Evolutionary conservation across 2,888 invertebrate species (phyloP).

Genomic region (Melanophora roralis): DNA sequence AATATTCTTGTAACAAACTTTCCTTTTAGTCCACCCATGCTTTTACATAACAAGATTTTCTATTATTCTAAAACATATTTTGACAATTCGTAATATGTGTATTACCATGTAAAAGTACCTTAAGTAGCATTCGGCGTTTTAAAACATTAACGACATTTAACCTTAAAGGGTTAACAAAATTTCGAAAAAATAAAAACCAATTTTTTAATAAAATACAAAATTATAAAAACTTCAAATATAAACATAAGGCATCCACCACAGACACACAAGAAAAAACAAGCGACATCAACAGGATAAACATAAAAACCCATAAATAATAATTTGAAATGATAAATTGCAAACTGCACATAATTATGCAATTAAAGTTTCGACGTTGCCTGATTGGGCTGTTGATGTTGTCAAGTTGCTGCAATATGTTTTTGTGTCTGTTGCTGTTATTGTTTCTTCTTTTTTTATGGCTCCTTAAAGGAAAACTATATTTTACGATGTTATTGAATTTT

Average conservation of each 20-base stretch:
- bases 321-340: slow-evolving; percentile 77
- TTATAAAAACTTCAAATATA: background rate
- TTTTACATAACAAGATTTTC: too few species aligned
- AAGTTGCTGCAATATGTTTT: slow-evolving; percentile 25
- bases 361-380: slow-evolving; percentile 74
- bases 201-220: slow-evolving; percentile 8
- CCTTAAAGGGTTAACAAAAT: slow-evolving; percentile 17
- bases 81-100: too few species aligned
- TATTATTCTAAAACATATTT: too few species aligned
- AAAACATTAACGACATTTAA: too few species aligned
- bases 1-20: too few species aligned
- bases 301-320: slow-evolving; percentile 70
- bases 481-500: slow-evolving; percentile 29
- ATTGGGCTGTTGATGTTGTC: slow-evolving; percentile 1
- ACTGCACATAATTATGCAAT: slow-evolving; percentile 78
- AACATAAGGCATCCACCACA: slow-evolving; percentile 6
- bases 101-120: too few species aligned
- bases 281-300: slow-evolving; percentile 60
- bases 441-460: slow-evolving; percentile 22
- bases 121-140: too few species aligned
- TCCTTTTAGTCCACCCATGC: too few species aligned
- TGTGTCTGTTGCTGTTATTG: background rate
- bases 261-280: slow-evolving; percentile 22
- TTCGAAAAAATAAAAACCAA: slow-evolving; percentile 3
- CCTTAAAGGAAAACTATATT: slow-evolving; percentile 31